Evolutionary conservation across 1,140 invertebrate genomes (phyloP).

Genomic region (Atta texana): DNA sequence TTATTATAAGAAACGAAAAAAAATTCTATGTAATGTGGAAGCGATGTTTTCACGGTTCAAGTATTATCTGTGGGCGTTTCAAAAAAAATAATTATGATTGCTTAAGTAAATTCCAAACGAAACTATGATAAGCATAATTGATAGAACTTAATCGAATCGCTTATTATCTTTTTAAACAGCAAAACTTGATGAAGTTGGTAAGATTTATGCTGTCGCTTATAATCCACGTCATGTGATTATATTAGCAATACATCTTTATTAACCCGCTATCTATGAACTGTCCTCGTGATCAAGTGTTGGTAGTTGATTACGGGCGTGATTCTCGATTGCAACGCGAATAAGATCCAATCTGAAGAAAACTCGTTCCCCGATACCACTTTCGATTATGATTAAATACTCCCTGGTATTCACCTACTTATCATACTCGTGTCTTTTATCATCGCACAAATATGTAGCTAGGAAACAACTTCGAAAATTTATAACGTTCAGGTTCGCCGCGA

Average conservation of each 20-base stretch:
- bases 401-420: constrained; percentile 58
- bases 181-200: constrained; percentile 17
- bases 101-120: constrained; percentile 2
- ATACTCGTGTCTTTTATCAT: constrained; percentile 50
- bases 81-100: neutral
- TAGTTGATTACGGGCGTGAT: constrained; percentile 50
- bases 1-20: neutral
- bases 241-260: constrained; percentile 59
- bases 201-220: constrained; percentile 48
- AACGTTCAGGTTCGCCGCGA: constrained; percentile 2
- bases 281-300: constrained; percentile 54
- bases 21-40: neutral
- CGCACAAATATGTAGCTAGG: neutral
- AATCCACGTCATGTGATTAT: constrained; percentile 43
- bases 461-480: constrained; percentile 37
- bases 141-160: constrained; percentile 37
- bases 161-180: constrained; percentile 27
- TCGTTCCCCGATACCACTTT: constrained; percentile 44
- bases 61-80: neutral
- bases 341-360: constrained; percentile 54
- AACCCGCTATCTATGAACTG: constrained; percentile 55
- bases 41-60: neutral
- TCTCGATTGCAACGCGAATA: constrained; percentile 31
- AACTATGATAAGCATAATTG: constrained; percentile 24
- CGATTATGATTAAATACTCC: constrained; percentile 58